phyloP scores from a whole-genome alignment of 1,140 invertebrate species.

The Anoplophora glabripennis region DNA sequence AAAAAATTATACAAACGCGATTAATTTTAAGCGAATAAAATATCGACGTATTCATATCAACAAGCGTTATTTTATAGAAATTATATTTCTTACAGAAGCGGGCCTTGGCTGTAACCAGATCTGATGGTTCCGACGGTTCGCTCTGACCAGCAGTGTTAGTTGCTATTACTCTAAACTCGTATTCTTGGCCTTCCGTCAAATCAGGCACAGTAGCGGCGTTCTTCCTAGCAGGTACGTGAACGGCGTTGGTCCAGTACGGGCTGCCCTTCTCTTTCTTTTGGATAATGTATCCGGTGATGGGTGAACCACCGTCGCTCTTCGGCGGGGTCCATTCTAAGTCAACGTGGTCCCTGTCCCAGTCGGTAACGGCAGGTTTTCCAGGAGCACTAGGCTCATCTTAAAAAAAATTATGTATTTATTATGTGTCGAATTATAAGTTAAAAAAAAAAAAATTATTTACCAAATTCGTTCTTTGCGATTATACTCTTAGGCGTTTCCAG shows the following conservation, averaged over 20 bases:
- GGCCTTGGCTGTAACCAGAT: conserved; percentile 82
- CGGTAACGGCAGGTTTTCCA: conserved; percentile 81
- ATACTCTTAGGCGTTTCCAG: conserved; percentile 82
- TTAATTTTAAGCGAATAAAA: conserved; percentile 4
- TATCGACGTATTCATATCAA: neutral
- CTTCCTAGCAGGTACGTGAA: conserved; percentile 76
- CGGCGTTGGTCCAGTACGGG: conserved; percentile 86
- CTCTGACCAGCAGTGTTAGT: conserved; percentile 94
- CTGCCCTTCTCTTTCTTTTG: conserved; percentile 94
- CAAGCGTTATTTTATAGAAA: neutral
- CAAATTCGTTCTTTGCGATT: conserved; percentile 90
- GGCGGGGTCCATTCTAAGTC: conserved; percentile 87
- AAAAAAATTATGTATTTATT: conserved; percentile 15
- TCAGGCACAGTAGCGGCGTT: conserved; percentile 80
- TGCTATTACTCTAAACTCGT: conserved; percentile 94
- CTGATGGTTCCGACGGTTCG: conserved; percentile 90
- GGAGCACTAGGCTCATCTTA: conserved; percentile 87
- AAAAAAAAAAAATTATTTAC: conserved; percentile 39
- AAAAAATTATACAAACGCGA: conserved; percentile 31
- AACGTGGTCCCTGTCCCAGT: conserved; percentile 92
- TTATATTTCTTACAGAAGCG: conserved; percentile 63
- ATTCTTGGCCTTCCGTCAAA: conserved; percentile 89
- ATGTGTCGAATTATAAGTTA: too few species aligned
- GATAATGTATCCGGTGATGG: conserved; percentile 89
- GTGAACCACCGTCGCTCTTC: conserved; percentile 84